Percentiles rank a stretch among this genome's conserved stretches.
These are phyloP conservation scores for Drosophila bocki DNA, from an alignment of 1,140 invertebrate genomes.

Conservation along the genomic window DNA sequence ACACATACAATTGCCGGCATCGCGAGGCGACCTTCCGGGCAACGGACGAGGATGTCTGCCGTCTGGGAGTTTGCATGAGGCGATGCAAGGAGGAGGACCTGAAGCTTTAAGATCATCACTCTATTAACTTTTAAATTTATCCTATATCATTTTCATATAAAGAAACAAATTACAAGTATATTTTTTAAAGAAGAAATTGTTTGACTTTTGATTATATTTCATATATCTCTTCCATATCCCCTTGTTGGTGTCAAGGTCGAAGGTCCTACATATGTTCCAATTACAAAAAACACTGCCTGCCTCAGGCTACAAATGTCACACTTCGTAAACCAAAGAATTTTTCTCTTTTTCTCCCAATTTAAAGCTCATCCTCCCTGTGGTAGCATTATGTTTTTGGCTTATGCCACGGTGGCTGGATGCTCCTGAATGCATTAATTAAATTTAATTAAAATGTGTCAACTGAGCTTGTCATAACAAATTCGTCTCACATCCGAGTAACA, in stretches of 20 bases:
- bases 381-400: conserved; percentile 39
- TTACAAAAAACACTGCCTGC: conserved; percentile 31
- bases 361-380: conserved; percentile 32
- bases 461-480: conserved; percentile 82
- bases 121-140: not conserved
- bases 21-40: conserved; percentile 55
- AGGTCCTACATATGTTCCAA: conserved; percentile 56
- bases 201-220: not conserved
- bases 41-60: conserved; percentile 64
- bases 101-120: conserved; percentile 17
- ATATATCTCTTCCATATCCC: not conserved
- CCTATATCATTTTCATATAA: not conserved
- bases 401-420: conserved; percentile 13
- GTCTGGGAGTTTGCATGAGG: conserved; percentile 46
- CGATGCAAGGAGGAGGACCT: conserved; percentile 60
- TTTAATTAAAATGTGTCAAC: conserved; percentile 84
- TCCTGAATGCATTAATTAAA: conserved; percentile 76
- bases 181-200: not conserved
- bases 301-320: conserved; percentile 51
- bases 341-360: not conserved
- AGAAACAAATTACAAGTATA: not conserved
- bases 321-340: conserved; percentile 32
- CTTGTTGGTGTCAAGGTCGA: not conserved
- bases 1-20: conserved; percentile 71
- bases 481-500: conserved; percentile 53